These are phyloP conservation scores for Eulemur macaco DNA, from an alignment of 2,113 vertebrate genomes.

Conservation along the genomic window DNA sequence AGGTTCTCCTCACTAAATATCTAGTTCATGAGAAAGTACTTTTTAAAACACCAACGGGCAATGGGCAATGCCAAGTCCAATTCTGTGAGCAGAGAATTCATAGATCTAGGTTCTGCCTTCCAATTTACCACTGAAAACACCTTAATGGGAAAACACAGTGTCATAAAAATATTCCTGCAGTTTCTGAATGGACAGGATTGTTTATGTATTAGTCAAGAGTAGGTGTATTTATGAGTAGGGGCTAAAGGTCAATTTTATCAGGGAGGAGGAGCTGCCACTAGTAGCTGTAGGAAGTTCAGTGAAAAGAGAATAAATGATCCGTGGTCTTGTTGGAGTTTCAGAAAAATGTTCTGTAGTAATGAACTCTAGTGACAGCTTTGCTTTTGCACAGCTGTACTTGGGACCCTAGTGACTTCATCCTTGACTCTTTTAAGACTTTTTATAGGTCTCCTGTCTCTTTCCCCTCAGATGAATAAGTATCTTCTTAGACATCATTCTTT, in stretches of 20 bases:
- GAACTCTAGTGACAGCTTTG: constrained; percentile 37
- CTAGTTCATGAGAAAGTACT: background rate
- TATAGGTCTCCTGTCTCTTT: background rate
- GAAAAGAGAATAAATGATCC: background rate
- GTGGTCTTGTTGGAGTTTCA: constrained; percentile 48
- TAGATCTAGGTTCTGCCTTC: background rate
- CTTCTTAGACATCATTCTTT: background rate
- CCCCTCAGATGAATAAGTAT: constrained; percentile 24
- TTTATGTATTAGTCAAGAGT: constrained; percentile 44
- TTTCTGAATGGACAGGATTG: constrained; percentile 50
- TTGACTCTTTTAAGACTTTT: constrained; percentile 18
- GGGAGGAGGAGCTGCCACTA: background rate
- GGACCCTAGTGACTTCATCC: background rate
- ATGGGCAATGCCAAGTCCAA: background rate
- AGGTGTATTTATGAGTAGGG: constrained; percentile 50
- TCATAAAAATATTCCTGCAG: constrained; percentile 19
- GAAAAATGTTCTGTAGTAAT: constrained; percentile 14
- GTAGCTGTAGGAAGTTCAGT: constrained; percentile 2
- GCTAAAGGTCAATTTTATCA: constrained; percentile 67
- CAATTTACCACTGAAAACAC: constrained; percentile 38
- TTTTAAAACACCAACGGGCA: constrained; percentile 13
- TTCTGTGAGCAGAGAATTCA: background rate
- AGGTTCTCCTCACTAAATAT: background rate
- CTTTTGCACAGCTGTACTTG: constrained; percentile 34
- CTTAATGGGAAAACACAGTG: constrained; percentile 20